These are phyloP conservation scores for Synergus laeviventris DNA, from an alignment of 2,888 invertebrate species.

Conservation along the genomic window DNA sequence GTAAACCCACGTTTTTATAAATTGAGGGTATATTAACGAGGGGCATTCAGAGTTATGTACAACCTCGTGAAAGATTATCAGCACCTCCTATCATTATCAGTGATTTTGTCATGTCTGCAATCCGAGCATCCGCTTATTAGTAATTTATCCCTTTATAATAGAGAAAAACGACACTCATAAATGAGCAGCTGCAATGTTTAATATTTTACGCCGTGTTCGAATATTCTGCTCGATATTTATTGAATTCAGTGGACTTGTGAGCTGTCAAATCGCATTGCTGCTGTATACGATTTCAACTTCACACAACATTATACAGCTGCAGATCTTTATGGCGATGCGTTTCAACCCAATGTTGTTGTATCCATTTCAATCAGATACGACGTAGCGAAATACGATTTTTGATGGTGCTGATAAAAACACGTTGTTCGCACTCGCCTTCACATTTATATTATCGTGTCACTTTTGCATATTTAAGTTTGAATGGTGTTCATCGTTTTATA, in stretches of 20 bases:
- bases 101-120: conserved; percentile 12
- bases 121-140: conserved; percentile 17
- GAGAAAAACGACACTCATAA: conserved; percentile 7
- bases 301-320: not conserved
- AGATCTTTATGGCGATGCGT: conserved; percentile 13
- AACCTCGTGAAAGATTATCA: not conserved
- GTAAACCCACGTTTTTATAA: not conserved
- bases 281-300: conserved; percentile 4
- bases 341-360: conserved; percentile 5
- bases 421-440: not conserved
- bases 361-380: conserved; percentile 37
- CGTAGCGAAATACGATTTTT: conserved; percentile 29
- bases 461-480: conserved; percentile 14
- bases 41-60: not conserved
- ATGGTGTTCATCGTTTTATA: conserved; percentile 13
- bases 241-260: conserved; percentile 21
- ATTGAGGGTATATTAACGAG: not conserved
- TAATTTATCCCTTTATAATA: conserved; percentile 27
- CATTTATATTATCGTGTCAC: not conserved
- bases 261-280: not conserved
- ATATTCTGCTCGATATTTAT: conserved; percentile 33
- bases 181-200: conserved; percentile 23
- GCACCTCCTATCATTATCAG: not conserved
- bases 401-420: conserved; percentile 6
- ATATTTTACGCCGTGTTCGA: conserved; percentile 10